Base-by-base conservation (phyloP, 1,140 invertebrate species). In the Hylaeus volcanicus region DNA sequence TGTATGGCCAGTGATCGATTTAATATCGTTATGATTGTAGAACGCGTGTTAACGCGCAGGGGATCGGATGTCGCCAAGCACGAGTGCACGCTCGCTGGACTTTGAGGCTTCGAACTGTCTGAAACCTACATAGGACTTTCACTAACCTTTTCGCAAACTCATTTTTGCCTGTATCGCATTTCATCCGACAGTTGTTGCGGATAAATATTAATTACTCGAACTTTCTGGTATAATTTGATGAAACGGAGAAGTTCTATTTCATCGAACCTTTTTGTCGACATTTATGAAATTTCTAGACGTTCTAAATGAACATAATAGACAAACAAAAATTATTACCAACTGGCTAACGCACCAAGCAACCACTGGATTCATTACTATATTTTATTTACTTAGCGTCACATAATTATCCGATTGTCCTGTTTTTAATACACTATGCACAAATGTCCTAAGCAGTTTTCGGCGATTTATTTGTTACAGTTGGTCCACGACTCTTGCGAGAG, bases 61-160 rank as follows among this genome's bases (percentile, higher is more conserved):
- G 53, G 6, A 76, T 45, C 14, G 37, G 6, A n/a, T 39, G 56
- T 51, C 56, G 1, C n/a, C 1, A 5, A n/a, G 3, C 15, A 15
- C 51, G 9, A 12, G 37, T 15, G 0, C 39, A 60, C 11, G 15
- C 15, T 45, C 15, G 3, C 5, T 5, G 45, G 66, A 53, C 39
- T 63, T 53, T 4, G 4, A 26, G 45, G 12, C 51, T 71, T n/a
- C 14, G 5, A 12, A 26, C 41, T 3, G 3, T n/a, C 53, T 60
- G 43, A 12, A 64, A 64, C 14, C 37, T 37, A 14, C 48, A 5
- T 61, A 37, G 43, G 45, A 70, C 65, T 77, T 61, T 77, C 56
- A 61, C 37, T 60, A 66, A 64, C n/a, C 39, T 66, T 45, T 66
- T 65, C 63, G 48, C 55, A 71, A 71, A 63, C 39, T 5, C n/a